phyloP scores from a whole-genome alignment of 2,888 invertebrate genomes.

The Gandaritis pyraliata region DNA sequence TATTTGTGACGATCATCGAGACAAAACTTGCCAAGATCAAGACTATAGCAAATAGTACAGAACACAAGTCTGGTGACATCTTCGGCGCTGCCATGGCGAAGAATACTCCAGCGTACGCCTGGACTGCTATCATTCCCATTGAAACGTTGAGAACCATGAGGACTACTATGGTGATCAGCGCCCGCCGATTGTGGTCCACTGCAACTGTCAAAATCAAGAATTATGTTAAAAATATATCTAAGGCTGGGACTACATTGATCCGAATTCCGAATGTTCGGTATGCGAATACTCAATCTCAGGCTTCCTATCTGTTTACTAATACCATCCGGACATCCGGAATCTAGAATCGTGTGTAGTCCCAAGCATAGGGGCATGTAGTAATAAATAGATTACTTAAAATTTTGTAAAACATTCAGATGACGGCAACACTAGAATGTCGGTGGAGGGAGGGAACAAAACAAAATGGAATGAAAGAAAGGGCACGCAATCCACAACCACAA shows the following conservation, averaged over 20 bases:
- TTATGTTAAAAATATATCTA: too few relatives aligned
- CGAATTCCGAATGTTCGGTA: too few relatives aligned
- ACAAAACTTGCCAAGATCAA: slow-evolving; percentile 70
- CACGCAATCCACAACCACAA: too few relatives aligned
- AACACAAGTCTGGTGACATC: slow-evolving; percentile 70
- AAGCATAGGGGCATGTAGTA: too few relatives aligned
- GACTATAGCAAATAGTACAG: slow-evolving; percentile 81
- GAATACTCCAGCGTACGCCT: slow-evolving; percentile 68
- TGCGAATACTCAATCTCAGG: too few relatives aligned
- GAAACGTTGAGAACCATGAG: slow-evolving; percentile 45
- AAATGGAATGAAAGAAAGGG: too few relatives aligned
- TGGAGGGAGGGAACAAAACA: too few relatives aligned
- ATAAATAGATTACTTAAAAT: too few relatives aligned
- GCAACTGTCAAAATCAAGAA: slow-evolving; percentile 42
- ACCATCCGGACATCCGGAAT: too few relatives aligned
- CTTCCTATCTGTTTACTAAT: too few relatives aligned
- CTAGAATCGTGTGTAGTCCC: too few relatives aligned
- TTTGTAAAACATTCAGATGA: background rate
- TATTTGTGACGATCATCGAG: slow-evolving; percentile 72
- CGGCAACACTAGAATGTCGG: background rate
- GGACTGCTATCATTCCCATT: slow-evolving; percentile 57
- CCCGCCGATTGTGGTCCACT: slow-evolving; percentile 68
- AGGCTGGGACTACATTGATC: too few relatives aligned
- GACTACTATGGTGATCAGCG: slow-evolving; percentile 38
- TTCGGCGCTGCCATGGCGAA: slow-evolving; percentile 72